A percentile compares a stretch with the other conserved stretches of the same genome.
Evolutionary conservation across 2,797 vertebrate species (phyloP).

Genomic region (Odontamblyopus rebecca): DNA sequence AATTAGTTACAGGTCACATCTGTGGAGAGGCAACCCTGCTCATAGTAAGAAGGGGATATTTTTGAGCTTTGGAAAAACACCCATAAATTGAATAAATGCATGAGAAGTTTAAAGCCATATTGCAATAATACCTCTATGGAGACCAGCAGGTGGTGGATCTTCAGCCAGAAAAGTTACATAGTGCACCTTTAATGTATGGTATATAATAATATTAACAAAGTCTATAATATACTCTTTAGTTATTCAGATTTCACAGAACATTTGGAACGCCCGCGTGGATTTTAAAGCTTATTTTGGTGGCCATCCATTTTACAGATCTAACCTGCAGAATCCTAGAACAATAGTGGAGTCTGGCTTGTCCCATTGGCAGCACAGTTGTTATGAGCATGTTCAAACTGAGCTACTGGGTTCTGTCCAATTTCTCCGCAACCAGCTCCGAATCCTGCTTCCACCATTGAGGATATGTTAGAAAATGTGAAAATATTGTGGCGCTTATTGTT

Average conservation of each 20-base stretch:
- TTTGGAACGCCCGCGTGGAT: background rate
- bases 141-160: too few species aligned
- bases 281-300: background rate
- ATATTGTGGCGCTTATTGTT: conserved; percentile 3
- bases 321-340: background rate
- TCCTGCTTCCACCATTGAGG: background rate
- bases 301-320: background rate
- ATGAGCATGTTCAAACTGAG: conserved; percentile 26
- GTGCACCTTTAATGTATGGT: too few species aligned
- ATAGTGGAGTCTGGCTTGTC: conserved; percentile 6
- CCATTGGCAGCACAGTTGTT: conserved; percentile 17
- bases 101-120: too few species aligned
- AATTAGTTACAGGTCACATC: too few species aligned
- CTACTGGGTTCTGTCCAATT: conserved; percentile 27
- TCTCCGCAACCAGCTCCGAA: conserved; percentile 16
- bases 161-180: too few species aligned
- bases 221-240: background rate
- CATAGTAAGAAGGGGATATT: too few species aligned
- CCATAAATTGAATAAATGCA: too few species aligned
- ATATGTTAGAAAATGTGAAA: conserved; percentile 8
- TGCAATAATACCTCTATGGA: too few species aligned
- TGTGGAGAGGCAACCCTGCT: too few species aligned
- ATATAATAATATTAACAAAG: too few species aligned
- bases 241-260: background rate
- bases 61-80: too few species aligned